Conservation (phyloP, 2,113 vertebrate species). For the Agapornis roseicollis region DNA sequence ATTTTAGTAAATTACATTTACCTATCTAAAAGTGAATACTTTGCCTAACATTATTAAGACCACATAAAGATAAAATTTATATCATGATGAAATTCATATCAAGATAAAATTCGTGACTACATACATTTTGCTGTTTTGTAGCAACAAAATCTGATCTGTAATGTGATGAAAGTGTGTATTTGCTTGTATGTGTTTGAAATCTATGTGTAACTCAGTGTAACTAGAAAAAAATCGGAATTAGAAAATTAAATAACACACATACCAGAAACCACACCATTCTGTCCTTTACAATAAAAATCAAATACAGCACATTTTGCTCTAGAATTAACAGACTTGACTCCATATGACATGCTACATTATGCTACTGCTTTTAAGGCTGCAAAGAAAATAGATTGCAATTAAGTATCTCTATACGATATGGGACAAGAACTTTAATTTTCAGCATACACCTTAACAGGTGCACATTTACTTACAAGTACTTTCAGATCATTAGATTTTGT, state of each 20-base stretch:
- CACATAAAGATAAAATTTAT: neutral
- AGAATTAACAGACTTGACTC: neutral
- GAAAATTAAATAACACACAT: neutral
- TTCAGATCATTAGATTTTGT: neutral
- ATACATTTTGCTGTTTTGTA: neutral
- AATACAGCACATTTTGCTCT: neutral
- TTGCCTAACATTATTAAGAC: neutral
- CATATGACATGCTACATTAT: neutral
- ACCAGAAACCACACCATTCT: neutral
- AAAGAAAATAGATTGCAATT: neutral
- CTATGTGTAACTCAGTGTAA: neutral
- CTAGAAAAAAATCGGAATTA: neutral
- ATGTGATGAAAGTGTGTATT: neutral
- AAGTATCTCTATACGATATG: neutral
- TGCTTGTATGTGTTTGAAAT: neutral
- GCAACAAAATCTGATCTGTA: neutral
- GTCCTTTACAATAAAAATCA: neutral
- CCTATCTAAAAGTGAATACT: neutral
- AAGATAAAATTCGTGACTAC: neutral
- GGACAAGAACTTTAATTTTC: neutral
- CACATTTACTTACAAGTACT: neutral
- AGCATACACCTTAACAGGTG: neutral
- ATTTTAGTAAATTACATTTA: neutral
- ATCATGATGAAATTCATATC: neutral
- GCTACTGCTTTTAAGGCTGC: neutral